A percentile compares a stretch with the other conserved stretches of the same genome.
phyloP scores from a whole-genome alignment of 2,797 vertebrate genomes.

The Meda fulgida region DNA sequence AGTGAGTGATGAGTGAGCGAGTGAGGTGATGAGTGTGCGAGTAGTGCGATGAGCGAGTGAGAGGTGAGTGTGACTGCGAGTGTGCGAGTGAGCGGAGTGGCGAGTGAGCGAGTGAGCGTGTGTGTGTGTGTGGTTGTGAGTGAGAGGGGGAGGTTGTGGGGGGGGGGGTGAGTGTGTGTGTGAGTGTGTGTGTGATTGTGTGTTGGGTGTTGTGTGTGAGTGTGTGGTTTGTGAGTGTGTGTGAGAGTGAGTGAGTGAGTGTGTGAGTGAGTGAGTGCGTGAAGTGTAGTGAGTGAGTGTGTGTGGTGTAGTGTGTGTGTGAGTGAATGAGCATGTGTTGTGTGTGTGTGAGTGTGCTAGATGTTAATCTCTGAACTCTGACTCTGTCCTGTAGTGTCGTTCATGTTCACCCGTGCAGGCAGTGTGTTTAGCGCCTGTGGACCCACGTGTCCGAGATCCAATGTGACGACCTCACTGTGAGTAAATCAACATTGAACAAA shows the following conservation, averaged over 20 bases:
- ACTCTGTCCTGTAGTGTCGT: slow-evolving; percentile 73
- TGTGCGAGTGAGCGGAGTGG: too few species aligned
- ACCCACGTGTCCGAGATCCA: slow-evolving; percentile 86
- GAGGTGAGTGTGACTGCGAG: too few species aligned
- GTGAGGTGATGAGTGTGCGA: too few species aligned
- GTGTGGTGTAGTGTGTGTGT: background rate
- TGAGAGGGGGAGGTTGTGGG: too few species aligned
- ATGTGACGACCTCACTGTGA: slow-evolving; percentile 87
- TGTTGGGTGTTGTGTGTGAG: too few species aligned
- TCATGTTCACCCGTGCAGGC: slow-evolving; percentile 80
- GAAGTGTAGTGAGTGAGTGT: background rate
- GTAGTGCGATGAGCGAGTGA: too few species aligned
- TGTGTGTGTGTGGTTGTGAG: too few species aligned
- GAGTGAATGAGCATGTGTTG: background rate
- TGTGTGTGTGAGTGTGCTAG: background rate
- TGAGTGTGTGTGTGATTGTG: too few species aligned
- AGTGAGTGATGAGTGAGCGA: too few species aligned
- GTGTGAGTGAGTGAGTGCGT: accelerated
- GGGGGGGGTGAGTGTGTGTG: too few species aligned
- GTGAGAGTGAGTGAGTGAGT: background rate
- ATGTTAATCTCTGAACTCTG: background rate
- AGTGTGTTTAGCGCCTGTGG: slow-evolving; percentile 84
- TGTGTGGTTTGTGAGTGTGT: too few species aligned
- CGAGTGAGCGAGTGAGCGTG: too few species aligned
- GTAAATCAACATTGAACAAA: slow-evolving; percentile 40